phyloP scores from a whole-genome alignment of 2,797 vertebrate species.

The Leptatherina wallacei region DNA sequence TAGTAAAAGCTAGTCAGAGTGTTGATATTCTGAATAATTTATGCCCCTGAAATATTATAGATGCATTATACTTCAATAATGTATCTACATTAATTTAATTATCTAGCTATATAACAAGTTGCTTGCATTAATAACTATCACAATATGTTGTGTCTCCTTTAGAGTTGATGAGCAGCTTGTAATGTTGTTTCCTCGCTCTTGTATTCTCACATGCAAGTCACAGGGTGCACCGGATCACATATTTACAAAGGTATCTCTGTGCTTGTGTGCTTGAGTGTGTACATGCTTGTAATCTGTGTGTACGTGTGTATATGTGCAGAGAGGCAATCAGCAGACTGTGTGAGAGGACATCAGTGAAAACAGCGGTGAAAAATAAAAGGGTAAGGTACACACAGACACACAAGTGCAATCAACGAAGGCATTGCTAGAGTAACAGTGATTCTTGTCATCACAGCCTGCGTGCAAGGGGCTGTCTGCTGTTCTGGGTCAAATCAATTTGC shows the following conservation, averaged over 20 bases:
- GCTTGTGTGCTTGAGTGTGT: neutral
- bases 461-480: constrained; percentile 86
- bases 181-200: constrained; percentile 25
- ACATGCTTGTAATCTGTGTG: constrained; percentile 17
- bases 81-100: neutral
- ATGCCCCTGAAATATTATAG: neutral
- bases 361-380: constrained; percentile 86
- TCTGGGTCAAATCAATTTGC: constrained; percentile 92
- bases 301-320: constrained; percentile 74
- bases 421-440: constrained; percentile 13
- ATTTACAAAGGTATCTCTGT: constrained; percentile 52
- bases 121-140: neutral
- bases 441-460: constrained; percentile 81
- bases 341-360: constrained; percentile 85
- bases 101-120: neutral
- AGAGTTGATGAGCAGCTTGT: constrained; percentile 6
- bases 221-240: constrained; percentile 3
- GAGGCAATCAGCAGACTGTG: constrained; percentile 94
- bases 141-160: neutral
- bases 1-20: too few species aligned
- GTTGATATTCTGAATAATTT: too few species aligned
- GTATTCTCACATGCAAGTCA: constrained; percentile 47
- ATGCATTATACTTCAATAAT: neutral
- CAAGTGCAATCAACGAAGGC: constrained; percentile 14
- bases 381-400: constrained; percentile 70